Base-by-base conservation (phyloP, 2,888 invertebrate species). In the Drosophila demipolita region DNA sequence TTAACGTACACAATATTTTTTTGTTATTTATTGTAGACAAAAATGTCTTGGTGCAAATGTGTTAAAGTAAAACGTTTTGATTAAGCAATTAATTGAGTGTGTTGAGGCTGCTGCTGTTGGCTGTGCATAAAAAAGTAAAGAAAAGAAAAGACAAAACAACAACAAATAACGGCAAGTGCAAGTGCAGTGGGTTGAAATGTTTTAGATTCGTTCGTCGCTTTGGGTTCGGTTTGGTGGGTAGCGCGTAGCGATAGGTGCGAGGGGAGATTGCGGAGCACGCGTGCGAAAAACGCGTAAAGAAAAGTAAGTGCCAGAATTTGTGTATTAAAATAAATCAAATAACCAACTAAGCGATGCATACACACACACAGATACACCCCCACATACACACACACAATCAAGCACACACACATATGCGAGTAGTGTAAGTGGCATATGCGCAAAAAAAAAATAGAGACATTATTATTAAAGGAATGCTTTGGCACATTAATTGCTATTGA, bases 241-340 rank as follows among this genome's bases (percentile, higher is more conserved):
- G 75, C 45, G 52, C 20, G 17, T 12, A 11, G 17, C 11, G 35
- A 15, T 26, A 32, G 57, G 38, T 40, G 11, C 58, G 50, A 33
- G 60, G 52, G 40, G n/a, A 45, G 55, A n/a, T 68, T 48, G 32
- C 20, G 80, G 83, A 52, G 65, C 60, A 45, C 20, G 82, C 78
- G 80, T 85, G 83, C 66, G 75, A 86, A 90, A 89, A 85, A 83
- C 88, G 90, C 84, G 84, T 89, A 86, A 90, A 86, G 86, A 83
- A 86, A 87, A 87, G 89, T 90, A 89, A 87, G 90, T 86, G 90
- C 78, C 89, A 87, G 84, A 75, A 84, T 73, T 75, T 73, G 89
- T 87, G 79, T 86, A 86, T 90, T 90, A 82, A 89, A 89, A 89
- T 89, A 87, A 89, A 87, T 87, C 78, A 78, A 87, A 76, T 80